These are phyloP conservation scores for Cotesia chilonis DNA, from an alignment of 1,140 invertebrate genomes.

Conservation along the genomic window DNA sequence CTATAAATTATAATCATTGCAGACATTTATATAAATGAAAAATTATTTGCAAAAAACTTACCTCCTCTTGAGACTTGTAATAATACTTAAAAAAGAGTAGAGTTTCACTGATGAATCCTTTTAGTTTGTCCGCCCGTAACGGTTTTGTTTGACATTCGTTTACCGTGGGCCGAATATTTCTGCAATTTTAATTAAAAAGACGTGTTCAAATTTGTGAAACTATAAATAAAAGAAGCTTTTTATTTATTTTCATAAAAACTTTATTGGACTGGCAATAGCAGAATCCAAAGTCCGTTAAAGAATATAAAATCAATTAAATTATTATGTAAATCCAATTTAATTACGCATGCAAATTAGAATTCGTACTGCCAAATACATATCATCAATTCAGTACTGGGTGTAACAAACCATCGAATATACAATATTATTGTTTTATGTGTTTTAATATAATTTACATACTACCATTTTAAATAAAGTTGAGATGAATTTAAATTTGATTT, in stretches of 20 bases:
- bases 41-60: constrained; percentile 43
- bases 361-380: neutral
- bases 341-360: neutral
- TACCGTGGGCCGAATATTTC: constrained; percentile 57
- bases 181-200: constrained; percentile 50
- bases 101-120: constrained; percentile 61
- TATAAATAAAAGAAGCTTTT: neutral
- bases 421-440: too few relatives aligned
- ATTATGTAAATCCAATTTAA: neutral
- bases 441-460: too few relatives aligned
- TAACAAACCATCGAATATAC: too few relatives aligned
- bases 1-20: too few relatives aligned
- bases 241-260: neutral
- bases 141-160: constrained; percentile 60
- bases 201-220: neutral
- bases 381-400: neutral
- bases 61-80: constrained; percentile 59
- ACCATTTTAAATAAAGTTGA: too few relatives aligned
- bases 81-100: constrained; percentile 63
- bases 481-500: too few relatives aligned
- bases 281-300: neutral
- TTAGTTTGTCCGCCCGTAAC: constrained; percentile 59
- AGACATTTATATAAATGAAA: neutral
- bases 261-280: neutral
- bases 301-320: neutral